phyloP scores from a whole-genome alignment of 2,113 vertebrate genomes.

The Lamprologus callipterus region DNA sequence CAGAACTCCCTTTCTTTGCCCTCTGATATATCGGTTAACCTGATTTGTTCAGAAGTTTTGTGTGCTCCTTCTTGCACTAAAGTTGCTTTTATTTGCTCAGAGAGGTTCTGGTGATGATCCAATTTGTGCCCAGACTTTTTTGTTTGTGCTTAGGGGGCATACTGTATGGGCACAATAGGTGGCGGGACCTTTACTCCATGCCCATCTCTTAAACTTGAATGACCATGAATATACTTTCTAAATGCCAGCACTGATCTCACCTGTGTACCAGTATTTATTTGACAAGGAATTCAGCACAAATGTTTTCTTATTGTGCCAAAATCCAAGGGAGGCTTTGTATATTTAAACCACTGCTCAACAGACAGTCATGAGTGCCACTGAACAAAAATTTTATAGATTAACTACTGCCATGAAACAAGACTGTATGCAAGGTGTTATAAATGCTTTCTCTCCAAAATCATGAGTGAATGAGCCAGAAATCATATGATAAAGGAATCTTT shows the following conservation, averaged over 20 bases:
- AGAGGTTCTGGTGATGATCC: neutral
- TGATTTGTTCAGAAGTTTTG: neutral
- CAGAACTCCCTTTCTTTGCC: neutral
- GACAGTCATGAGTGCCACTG: neutral
- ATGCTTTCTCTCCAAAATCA: neutral
- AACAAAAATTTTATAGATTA: neutral
- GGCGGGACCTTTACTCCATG: neutral
- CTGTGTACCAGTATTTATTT: neutral
- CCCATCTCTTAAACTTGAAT: neutral
- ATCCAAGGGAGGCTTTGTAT: neutral
- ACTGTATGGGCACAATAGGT: neutral
- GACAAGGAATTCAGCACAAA: neutral
- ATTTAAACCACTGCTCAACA: neutral
- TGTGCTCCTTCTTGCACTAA: neutral
- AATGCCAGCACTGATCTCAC: neutral
- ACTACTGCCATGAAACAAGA: neutral
- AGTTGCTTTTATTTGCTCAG: neutral
- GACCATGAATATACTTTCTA: neutral
- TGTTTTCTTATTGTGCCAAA: neutral
- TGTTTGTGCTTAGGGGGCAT: neutral
- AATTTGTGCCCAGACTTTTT: neutral
- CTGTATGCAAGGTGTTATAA: neutral
- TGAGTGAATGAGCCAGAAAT: neutral
- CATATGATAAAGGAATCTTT: neutral
- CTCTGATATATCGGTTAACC: neutral